phyloP scores from a whole-genome alignment of 2,797 vertebrate genomes.

The Fistularia tabacaria region DNA sequence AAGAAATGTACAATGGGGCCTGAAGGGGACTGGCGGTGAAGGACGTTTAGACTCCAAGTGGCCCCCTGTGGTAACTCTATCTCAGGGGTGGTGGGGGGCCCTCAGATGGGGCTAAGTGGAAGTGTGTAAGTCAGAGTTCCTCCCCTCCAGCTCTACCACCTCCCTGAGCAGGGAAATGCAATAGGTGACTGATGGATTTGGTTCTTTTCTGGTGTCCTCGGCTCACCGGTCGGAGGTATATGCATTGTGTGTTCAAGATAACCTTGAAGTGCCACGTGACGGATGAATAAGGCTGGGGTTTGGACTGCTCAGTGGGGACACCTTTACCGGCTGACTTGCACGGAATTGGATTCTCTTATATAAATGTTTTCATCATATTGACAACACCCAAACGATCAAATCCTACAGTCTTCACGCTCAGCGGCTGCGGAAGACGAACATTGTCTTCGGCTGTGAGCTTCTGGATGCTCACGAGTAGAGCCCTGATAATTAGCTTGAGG shows the following conservation, averaged over 20 bases:
- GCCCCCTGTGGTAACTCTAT: conserved; percentile 76
- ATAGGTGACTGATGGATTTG: conserved; percentile 67
- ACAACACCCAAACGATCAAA: too few relatives aligned
- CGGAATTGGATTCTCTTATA: conserved; percentile 3
- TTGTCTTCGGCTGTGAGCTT: too few relatives aligned
- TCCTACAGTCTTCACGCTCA: too few relatives aligned
- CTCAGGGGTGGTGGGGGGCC: conserved; percentile 74
- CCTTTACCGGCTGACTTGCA: conserved; percentile 10
- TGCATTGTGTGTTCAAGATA: conserved; percentile 56
- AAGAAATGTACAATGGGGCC: conserved; percentile 73
- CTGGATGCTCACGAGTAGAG: too few relatives aligned
- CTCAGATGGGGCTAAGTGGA: conserved; percentile 77
- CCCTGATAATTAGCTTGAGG: too few relatives aligned
- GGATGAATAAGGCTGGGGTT: conserved; percentile 52
- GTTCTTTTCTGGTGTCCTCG: conserved; percentile 59
- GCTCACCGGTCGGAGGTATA: conserved; percentile 41
- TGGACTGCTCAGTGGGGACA: conserved; percentile 31
- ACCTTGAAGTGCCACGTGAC: conserved; percentile 60
- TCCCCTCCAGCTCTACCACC: conserved; percentile 73
- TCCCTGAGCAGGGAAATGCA: conserved; percentile 73
- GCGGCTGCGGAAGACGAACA: too few relatives aligned
- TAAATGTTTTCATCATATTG: too few relatives aligned
- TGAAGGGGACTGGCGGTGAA: conserved; percentile 64
- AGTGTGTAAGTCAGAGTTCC: conserved; percentile 73
- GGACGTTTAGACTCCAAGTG: conserved; percentile 72